A percentile compares a stretch with the other conserved stretches of the same genome.
phyloP scores from a whole-genome alignment of 2,797 vertebrate genomes.

The Tadarida brasiliensis region DNA sequence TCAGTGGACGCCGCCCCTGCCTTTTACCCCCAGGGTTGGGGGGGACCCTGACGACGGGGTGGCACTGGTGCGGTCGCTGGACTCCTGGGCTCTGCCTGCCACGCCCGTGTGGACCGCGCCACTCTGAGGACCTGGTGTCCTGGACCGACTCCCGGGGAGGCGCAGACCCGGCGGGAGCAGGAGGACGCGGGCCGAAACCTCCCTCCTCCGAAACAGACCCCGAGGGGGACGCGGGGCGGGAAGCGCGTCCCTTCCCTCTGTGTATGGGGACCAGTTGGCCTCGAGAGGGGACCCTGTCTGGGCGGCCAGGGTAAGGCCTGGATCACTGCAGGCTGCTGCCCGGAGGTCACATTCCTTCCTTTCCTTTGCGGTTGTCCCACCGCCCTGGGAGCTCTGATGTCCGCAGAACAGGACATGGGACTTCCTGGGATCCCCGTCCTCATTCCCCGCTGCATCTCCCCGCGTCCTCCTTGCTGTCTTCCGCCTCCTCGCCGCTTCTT shows the following conservation, averaged over 20 bases:
- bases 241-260: background rate
- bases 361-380: background rate
- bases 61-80: background rate
- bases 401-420: background rate
- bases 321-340: background rate
- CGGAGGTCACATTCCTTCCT: background rate
- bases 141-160: too few species aligned
- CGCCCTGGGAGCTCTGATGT: too few species aligned
- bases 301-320: background rate
- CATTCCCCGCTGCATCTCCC: background rate
- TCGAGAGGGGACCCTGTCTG: background rate
- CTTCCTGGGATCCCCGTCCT: background rate
- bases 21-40: too few species aligned
- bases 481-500: background rate
- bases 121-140: background rate
- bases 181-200: background rate
- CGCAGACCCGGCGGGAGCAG: background rate
- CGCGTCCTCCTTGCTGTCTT: too few species aligned
- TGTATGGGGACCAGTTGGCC: background rate
- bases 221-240: background rate
- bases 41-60: background rate
- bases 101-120: background rate
- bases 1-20: background rate
- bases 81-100: background rate
- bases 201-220: background rate